Evolutionary conservation across 2,888 invertebrate species (phyloP).

Genomic region (Nymphalis polychloros): DNA sequence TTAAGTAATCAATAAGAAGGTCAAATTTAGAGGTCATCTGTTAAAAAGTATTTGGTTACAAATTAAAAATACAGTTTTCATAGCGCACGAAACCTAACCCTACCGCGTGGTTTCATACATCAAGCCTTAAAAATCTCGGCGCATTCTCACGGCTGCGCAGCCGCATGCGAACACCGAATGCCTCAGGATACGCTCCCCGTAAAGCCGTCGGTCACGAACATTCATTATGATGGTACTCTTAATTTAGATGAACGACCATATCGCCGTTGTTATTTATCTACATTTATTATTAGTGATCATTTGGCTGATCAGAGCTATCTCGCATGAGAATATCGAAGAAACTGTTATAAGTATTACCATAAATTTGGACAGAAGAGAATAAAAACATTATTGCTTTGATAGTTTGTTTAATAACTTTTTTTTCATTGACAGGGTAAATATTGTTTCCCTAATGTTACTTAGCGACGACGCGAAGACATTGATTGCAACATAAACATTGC

Average conservation of each 20-base stretch:
- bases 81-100: constrained; percentile 5
- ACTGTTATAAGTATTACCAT: background rate
- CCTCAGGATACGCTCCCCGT: constrained; percentile 38
- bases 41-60: background rate
- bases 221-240: constrained; percentile 41
- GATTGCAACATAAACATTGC: no score
- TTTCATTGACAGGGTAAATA: no score
- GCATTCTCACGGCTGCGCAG: constrained; percentile 35
- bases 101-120: constrained; percentile 7
- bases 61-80: background rate
- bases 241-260: constrained; percentile 43
- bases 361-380: background rate
- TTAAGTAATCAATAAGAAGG: background rate
- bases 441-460: no score
- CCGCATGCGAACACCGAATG: constrained; percentile 28
- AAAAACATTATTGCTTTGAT: background rate
- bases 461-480: no score
- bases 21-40: background rate
- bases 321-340: constrained; percentile 5
- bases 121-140: constrained; percentile 18
- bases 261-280: constrained; percentile 29
- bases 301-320: constrained; percentile 17
- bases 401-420: no score
- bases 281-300: constrained; percentile 24
- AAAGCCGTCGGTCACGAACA: constrained; percentile 42